phyloP scores from a whole-genome alignment of 2,797 vertebrate genomes.

The Onychomys arenicola region DNA sequence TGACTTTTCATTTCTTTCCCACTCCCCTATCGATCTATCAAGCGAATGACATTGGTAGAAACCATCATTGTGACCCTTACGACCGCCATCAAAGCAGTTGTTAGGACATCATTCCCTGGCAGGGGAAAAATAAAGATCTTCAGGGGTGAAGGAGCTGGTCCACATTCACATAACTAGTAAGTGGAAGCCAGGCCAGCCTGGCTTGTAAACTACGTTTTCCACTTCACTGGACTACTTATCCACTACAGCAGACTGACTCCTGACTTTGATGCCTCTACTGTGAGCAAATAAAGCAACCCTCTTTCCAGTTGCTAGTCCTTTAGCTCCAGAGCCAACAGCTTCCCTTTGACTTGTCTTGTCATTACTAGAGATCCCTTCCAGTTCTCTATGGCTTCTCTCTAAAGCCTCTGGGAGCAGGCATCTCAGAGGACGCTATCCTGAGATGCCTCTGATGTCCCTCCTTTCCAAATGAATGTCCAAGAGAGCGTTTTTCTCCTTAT shows the following conservation, averaged over 20 bases:
- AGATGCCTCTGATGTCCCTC: neutral
- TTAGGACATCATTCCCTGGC: neutral
- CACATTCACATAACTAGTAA: neutral
- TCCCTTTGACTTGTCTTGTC: neutral
- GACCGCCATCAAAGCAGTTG: neutral
- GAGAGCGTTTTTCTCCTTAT: neutral
- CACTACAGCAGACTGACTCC: neutral
- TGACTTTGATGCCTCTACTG: neutral
- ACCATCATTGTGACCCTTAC: neutral
- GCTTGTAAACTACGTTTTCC: neutral
- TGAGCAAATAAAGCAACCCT: neutral
- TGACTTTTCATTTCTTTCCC: neutral
- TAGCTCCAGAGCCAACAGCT: neutral
- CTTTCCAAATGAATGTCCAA: neutral
- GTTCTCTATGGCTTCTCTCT: neutral
- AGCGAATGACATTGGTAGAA: neutral
- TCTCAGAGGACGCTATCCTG: neutral
- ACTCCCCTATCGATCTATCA: neutral
- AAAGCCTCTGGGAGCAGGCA: neutral
- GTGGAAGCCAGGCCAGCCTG: neutral
- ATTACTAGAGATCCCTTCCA: neutral
- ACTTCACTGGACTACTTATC: accelerated
- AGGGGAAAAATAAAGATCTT: neutral
- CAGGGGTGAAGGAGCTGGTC: neutral
- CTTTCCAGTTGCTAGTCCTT: neutral